A percentile compares a stretch with the other conserved stretches of the same genome.
phyloP scores from a whole-genome alignment of 2,113 vertebrate genomes.

The Smithornis capensis region DNA sequence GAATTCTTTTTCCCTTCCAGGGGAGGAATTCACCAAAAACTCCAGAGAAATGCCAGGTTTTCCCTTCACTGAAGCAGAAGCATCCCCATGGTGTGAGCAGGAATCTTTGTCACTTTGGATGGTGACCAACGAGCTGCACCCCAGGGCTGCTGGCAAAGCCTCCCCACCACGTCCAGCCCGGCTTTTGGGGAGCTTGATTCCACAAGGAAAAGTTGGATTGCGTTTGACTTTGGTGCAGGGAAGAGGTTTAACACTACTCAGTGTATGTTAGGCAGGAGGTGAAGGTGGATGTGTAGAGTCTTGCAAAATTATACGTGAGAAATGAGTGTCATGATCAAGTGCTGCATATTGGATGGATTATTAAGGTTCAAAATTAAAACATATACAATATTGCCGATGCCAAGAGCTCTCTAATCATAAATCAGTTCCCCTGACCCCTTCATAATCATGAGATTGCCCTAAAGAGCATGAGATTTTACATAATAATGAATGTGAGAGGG shows the following conservation, averaged over 20 bases:
- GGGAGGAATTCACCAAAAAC: not conserved
- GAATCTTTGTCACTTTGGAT: not conserved
- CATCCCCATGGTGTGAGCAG: not conserved
- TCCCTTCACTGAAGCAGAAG: rapidly evolving
- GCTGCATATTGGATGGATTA: conserved; percentile 48
- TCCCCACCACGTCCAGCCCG: not conserved
- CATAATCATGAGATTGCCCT: conserved; percentile 61
- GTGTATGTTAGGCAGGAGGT: not conserved
- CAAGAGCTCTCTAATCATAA: conserved; percentile 67
- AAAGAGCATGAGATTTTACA: conserved; percentile 60
- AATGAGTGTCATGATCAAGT: conserved; percentile 41
- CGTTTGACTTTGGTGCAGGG: not conserved
- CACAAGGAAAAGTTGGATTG: not conserved
- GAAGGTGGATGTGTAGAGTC: conserved; percentile 11
- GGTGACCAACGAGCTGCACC: not conserved
- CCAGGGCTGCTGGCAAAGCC: not conserved
- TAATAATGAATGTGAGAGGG: conserved; percentile 28
- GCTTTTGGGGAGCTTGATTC: not conserved
- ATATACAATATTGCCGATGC: conserved; percentile 48
- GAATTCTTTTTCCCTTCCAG: not conserved
- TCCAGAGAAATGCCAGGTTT: not conserved
- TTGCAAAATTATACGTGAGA: conserved; percentile 10
- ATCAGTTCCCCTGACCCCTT: conserved; percentile 65
- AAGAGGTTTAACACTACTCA: not conserved
- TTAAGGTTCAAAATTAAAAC: conserved; percentile 62